Base-by-base conservation (phyloP, 2,797 vertebrate species). In the Psittacula echo region DNA sequence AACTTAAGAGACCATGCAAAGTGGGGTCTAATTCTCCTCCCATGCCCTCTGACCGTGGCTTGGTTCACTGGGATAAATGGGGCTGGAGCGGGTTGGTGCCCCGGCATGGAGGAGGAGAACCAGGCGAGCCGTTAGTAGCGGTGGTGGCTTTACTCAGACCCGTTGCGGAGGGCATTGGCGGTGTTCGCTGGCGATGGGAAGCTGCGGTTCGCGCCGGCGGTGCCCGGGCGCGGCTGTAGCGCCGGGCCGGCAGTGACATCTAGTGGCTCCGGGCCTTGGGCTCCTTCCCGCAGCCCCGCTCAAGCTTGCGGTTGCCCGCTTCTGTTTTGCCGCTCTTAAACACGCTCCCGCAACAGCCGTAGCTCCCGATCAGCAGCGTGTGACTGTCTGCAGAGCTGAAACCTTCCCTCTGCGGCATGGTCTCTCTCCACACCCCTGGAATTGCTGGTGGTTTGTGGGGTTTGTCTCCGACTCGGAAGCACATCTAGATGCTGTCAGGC, bases 241-340 rank as follows among this genome's bases (percentile, higher is more conserved):
- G n/a, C 80, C 86, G 97, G 87, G 84, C 51, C 93, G 91, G 95
- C 87, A 97, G 92, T 93, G 94, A 97, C 98, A 98, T 95, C 98
- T 98, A 97, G 98, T 95, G 98, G 98, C 84, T 56, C 10, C 24
- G 20, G 58, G 53, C 90, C 88, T 70, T 51, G 77, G 85, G 94
- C 91, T 93, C 66, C 75, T 48, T 27, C 45, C 20, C 2, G 34
- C 12, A 83, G 75, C 70, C 50, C 6, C 3, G 1, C 26, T 10
- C 9, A 2, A 4, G 11, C 73, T 18, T 10, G 58, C 53, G 1
- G 10, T 7, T 27, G 79, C 53, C 83, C 50, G 0, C 5, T 42
- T 44, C 13, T 10, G 15, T 15, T 58, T 17, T 41, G 80, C 11
- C 37, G 2, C 37, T 58, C 79, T 10, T 6, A 41, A 48, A 4